phyloP scores from a whole-genome alignment of 1,140 invertebrate genomes.

The Nasonia vitripennis region DNA sequence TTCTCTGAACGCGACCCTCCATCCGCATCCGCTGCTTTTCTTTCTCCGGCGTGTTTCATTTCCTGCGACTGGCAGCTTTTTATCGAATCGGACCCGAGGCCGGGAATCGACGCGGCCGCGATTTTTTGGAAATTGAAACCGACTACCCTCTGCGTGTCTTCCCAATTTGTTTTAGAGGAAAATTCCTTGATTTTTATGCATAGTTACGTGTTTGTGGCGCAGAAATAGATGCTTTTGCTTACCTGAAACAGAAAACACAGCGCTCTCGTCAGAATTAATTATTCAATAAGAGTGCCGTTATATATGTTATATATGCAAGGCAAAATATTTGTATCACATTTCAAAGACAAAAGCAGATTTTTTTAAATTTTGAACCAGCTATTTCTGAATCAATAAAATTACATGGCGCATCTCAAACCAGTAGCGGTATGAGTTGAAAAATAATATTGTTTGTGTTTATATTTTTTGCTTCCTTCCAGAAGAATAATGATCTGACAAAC shows the following conservation, averaged over 20 bases:
- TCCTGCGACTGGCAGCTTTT: slow-evolving; percentile 49
- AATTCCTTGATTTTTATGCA: background rate
- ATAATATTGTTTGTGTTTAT: too few species aligned
- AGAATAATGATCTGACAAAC: too few species aligned
- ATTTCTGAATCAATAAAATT: too few species aligned
- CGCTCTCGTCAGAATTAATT: too few species aligned
- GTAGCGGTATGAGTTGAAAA: too few species aligned
- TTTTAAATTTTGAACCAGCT: too few species aligned
- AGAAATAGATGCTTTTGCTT: background rate
- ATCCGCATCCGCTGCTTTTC: background rate
- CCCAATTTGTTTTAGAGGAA: background rate
- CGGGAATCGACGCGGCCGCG: background rate
- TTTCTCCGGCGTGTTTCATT: slow-evolving; percentile 43
- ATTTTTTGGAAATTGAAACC: slow-evolving; percentile 47
- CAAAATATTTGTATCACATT: too few species aligned
- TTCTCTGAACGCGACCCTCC: background rate
- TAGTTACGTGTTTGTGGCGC: background rate
- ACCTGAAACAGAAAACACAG: background rate
- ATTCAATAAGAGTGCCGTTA: too few species aligned
- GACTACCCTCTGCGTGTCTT: background rate
- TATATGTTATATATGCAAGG: too few species aligned
- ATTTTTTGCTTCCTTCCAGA: too few species aligned
- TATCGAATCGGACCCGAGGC: slow-evolving; percentile 39
- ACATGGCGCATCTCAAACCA: too few species aligned
- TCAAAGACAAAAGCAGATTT: too few species aligned